Base-by-base conservation (phyloP, 1,140 invertebrate genomes). In the Cydia pomonella region DNA sequence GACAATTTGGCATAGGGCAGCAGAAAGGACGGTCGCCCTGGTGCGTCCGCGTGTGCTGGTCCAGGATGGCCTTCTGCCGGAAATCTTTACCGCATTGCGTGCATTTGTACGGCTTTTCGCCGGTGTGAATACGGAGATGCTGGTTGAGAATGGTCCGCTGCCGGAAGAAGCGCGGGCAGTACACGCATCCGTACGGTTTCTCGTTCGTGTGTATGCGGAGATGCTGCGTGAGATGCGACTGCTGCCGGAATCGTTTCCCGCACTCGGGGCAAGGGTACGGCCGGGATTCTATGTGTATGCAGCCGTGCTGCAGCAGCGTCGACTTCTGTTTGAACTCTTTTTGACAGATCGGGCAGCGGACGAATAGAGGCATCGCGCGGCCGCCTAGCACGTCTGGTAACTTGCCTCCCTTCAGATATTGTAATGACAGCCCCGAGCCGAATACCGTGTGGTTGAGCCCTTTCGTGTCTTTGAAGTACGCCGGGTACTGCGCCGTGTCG, bases 311-410 rank as follows among this genome's bases (percentile, higher is more conserved):
- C 18, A 97, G 93, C 62, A 98, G 88, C 6, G 97, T 97, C 0
- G 96, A 97, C 90, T 97, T 97, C 87, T 97, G 97, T 85, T 97
- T 97, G 90, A 97, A 98, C 88, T 97, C 96, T 87, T 97, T 97
- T 85, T 97, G 96, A 84, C 97, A 97, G 79, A 97, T 97, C 3
- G 96, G 96, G 87, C 97, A 97, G 21, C 96, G 94, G 2, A 97
- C 97, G 88, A 97, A 97, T 1, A 97, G 90, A 1, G 96, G 97
- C 96, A 97, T 97, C 27, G 96, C 96, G 77, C 96, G 94, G 0
- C 96, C 96, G 83, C 97, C 96, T 80, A 97, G 95, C 16, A 97
- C 95, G 86, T 97, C 96, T 1, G 96, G 96, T 63, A 97, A 89
- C 86, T 96, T 96, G n/a, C 94, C 93, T 7, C 94, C 93, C 81